Evolutionary conservation across 2,113 vertebrate genomes (phyloP), one percentile per base, ranked within the genome.

Genomic region (Anolis carolinensis): DNA sequence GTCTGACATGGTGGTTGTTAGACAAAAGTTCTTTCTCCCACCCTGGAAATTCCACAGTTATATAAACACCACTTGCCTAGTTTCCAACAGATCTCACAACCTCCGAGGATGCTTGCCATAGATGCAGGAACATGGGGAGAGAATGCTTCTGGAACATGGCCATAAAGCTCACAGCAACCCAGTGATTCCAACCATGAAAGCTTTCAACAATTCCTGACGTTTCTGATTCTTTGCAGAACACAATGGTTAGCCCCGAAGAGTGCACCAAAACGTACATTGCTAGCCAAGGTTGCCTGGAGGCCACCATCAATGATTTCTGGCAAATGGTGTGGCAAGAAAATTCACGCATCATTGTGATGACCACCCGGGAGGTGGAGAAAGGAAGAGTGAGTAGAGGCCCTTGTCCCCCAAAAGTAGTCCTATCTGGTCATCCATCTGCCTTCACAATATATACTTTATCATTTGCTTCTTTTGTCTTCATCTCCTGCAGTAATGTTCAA

Each of bases 311-410:
- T 0, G 98, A 99, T 92, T 99, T 99, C 96, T 99, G 98, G 98
- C 97, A 98, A 88, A 99, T 99, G 98, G 95, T 96, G 4, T 99
- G 98, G 98, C 98, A 99, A 94, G 98, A 99, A 92, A 95, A 97
- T 55, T 96, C 97, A 0, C 93, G 95, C 0, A 95, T 98, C 89
- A 98, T 99, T 0, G 98, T 99, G 90, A 99, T 99, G 99, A 99
- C 99, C 11, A 99, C 99, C 0, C 96, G 97, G 71, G 98, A 99
- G 87, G 98, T 99, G 1, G 98, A 99, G 91, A 99, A 99, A 93
- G 99, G 99, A 74, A 95, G 98, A 96, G 98, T 99, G 79, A 93
- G 98, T 39, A 70, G 50, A 4, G 1, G 11, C 44, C 27, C 7
- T n/a, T 30, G 8, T 9, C 59, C 30, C 16, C 75, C 30, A 55